phyloP scores from a whole-genome alignment of 2,797 vertebrate species.

The Tinamus major region DNA sequence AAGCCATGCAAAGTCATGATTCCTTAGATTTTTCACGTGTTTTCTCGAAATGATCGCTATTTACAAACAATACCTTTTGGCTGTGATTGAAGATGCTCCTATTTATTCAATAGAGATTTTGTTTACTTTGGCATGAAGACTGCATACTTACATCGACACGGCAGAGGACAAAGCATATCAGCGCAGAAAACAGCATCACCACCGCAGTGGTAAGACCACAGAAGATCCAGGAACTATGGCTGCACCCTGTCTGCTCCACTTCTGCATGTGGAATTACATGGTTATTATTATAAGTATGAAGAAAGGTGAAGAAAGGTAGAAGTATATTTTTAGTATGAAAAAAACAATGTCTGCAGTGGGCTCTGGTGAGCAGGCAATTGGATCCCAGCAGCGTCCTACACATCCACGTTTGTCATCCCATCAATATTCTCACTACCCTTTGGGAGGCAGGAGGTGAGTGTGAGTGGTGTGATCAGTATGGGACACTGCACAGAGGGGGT shows the following conservation, averaged over 20 bases:
- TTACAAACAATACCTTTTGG: background rate
- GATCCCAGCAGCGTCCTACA: background rate
- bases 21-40: background rate
- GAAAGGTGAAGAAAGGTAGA: background rate
- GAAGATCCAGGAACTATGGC: background rate
- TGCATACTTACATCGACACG: conserved; percentile 2
- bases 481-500: background rate
- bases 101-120: fast-evolving
- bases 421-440: background rate
- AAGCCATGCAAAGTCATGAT: background rate
- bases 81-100: background rate
- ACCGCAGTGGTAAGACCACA: fast-evolving
- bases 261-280: background rate
- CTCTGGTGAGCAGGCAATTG: background rate
- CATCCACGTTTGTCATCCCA: fast-evolving
- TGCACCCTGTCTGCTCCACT: background rate
- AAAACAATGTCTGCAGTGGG: background rate
- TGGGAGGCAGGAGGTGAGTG: background rate
- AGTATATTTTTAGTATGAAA: background rate
- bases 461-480: background rate
- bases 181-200: background rate
- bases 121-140: background rate
- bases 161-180: background rate
- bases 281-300: background rate
- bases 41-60: background rate